Percentiles rank a stretch among this genome's conserved stretches.
phyloP scores from a whole-genome alignment of 2,888 invertebrate genomes.

The Dryococelus australis region DNA sequence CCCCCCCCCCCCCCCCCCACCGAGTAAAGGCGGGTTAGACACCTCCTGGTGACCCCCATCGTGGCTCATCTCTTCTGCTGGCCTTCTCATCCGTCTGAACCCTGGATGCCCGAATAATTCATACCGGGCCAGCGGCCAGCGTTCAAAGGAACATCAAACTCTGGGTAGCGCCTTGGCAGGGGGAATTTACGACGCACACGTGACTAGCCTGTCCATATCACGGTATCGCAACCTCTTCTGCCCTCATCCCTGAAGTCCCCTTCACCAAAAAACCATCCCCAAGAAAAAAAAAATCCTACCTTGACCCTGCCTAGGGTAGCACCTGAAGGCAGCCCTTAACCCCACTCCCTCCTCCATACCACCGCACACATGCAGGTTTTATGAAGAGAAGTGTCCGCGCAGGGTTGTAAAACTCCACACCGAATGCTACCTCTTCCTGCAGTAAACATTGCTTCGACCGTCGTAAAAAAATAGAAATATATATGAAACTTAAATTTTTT shows the following conservation, averaged over 20 bases:
- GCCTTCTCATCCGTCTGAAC: not conserved
- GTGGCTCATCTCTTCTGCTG: not conserved
- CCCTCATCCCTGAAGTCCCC: not conserved
- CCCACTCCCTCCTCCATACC: not conserved
- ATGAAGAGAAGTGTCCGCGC: conserved; percentile 5
- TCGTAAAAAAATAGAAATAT: not conserved
- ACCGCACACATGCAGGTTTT: not conserved
- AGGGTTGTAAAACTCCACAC: not conserved
- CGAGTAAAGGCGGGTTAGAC: too few relatives aligned
- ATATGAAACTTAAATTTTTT: not conserved
- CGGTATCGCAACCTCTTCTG: not conserved
- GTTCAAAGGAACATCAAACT: conserved; percentile 11
- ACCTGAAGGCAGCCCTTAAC: not conserved
- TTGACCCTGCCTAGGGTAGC: not conserved
- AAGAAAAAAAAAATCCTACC: not conserved
- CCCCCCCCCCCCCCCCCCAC: too few relatives aligned
- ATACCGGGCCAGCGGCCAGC: not conserved
- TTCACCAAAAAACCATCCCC: not conserved
- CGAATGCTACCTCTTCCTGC: not conserved
- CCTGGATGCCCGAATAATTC: not conserved
- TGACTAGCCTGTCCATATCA: not conserved
- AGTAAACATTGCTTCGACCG: conserved; percentile 3
- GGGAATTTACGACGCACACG: not conserved
- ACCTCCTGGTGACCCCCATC: too few relatives aligned
- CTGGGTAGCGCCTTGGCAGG: not conserved